phyloP scores from a whole-genome alignment of 2,888 invertebrate species.

The Nomada flava region DNA sequence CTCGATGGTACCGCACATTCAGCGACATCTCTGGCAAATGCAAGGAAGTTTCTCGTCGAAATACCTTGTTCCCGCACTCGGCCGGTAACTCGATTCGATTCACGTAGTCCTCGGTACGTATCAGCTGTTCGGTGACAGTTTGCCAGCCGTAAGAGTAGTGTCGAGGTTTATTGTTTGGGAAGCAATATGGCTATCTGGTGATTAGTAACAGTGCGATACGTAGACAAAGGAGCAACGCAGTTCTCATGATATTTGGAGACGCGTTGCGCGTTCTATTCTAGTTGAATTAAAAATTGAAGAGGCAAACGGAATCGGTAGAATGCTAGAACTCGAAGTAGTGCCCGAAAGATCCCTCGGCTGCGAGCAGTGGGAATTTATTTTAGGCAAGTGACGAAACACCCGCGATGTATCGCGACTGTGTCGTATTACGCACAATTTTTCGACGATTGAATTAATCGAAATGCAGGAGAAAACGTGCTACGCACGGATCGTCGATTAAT shows the following conservation, averaged over 20 bases:
- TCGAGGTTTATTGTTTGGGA: slow-evolving; percentile 72
- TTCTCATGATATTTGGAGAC: slow-evolving; percentile 76
- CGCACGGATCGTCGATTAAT: neutral
- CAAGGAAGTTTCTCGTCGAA: slow-evolving; percentile 1
- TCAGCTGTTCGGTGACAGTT: slow-evolving; percentile 84
- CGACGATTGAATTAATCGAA: slow-evolving; percentile 25
- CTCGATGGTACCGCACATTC: neutral
- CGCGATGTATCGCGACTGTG: slow-evolving; percentile 52
- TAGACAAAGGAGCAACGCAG: slow-evolving; percentile 82
- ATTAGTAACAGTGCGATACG: slow-evolving; percentile 75
- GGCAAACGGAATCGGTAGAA: slow-evolving; percentile 79
- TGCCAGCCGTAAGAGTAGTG: slow-evolving; percentile 73
- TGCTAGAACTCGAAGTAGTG: slow-evolving; percentile 98
- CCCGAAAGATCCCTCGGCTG: slow-evolving; percentile 98
- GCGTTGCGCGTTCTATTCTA: slow-evolving; percentile 68
- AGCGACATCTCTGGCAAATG: slow-evolving; percentile 6
- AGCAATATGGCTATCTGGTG: slow-evolving; percentile 84
- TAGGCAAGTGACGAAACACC: slow-evolving; percentile 89
- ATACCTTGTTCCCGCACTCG: neutral
- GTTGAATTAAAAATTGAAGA: slow-evolving; percentile 45
- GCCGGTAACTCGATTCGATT: slow-evolving; percentile 36
- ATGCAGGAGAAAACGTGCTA: neutral
- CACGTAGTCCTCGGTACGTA: slow-evolving; percentile 59
- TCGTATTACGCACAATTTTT: slow-evolving; percentile 72
- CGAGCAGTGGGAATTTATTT: slow-evolving; percentile 98